phyloP scores from a whole-genome alignment of 2,113 vertebrate species.

The Pardalotus punctatus region DNA sequence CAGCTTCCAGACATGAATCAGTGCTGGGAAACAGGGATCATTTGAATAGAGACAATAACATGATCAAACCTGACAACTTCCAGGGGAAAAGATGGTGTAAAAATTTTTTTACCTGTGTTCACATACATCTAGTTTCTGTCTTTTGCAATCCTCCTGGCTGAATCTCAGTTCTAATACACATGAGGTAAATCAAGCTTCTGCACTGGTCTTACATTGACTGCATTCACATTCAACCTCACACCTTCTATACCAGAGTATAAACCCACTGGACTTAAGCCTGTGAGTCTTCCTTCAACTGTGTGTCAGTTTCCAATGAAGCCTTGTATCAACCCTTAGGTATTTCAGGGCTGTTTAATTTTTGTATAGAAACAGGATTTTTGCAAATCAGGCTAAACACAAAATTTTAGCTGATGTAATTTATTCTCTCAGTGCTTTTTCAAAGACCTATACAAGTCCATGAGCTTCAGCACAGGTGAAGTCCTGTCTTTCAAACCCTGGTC shows the following conservation, averaged over 20 bases:
- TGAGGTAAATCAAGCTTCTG: neutral
- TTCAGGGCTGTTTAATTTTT: neutral
- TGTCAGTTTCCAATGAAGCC: neutral
- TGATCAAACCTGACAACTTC: neutral
- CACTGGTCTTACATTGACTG: neutral
- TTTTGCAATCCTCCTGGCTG: neutral
- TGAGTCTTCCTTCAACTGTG: too few relatives aligned
- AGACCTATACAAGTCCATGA: neutral
- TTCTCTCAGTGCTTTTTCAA: neutral
- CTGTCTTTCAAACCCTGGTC: neutral
- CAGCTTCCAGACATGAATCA: neutral
- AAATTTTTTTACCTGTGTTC: neutral
- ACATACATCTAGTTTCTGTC: neutral
- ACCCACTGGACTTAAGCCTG: neutral
- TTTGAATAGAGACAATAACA: neutral
- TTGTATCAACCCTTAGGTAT: neutral
- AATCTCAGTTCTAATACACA: neutral
- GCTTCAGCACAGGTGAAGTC: neutral
- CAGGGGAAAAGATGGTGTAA: neutral
- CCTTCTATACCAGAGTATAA: neutral
- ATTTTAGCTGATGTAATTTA: neutral
- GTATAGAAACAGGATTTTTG: neutral
- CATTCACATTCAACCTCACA: neutral
- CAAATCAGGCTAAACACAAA: neutral
- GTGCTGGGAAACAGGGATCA: neutral